Evolutionary conservation across 2,797 vertebrate genomes (phyloP), one percentile per base, ranked within the genome.

Genomic region (Tadarida brasiliensis): DNA sequence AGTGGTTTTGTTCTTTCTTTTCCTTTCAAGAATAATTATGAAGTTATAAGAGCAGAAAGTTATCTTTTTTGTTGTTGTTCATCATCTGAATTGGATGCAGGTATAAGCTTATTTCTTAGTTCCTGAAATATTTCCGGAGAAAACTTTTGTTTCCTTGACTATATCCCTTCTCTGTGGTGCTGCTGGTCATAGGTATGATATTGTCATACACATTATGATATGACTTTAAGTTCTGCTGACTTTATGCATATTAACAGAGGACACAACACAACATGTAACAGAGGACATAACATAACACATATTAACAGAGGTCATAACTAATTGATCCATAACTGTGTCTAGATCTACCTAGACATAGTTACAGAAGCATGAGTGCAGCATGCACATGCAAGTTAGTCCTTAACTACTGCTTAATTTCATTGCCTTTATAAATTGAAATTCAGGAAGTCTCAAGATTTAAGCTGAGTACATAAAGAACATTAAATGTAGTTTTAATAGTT

Each of bases 161-260:
- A 0, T 1, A 22, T 93, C 30, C n/a, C 11, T 80, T 90, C 28
- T 74, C 63, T 76, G 9, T 74, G 70, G 15, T 86, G 0, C 17
- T 68, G 22, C 57, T 85, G 26, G 56, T 65, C 35, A 16, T 51
- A 63, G n/a, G 35, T 90, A 33, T 61, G 54, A 78, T 65, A 28
- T 49, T 24, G 39, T 70, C 16, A 56, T 44, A 49, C 6, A 30
- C 8, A 68, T 3, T 8, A 35, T 47, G 17, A 56, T 47, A 71
- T 35, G 77, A 63, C n/a, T 63, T 94, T 89, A 80, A 94, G 73
- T 91, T 89, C 35, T 88, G 17, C 67, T 78, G 33, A 83, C 30
- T 94, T 35, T 67, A 91, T 47, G 68, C n/a, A 19, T 89, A 54
- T 35, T 51, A 78, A 68, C 19, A 86, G 47, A 86, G 35, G 33